These are phyloP conservation scores for Coelopa pilipes DNA, from an alignment of 2,888 invertebrate genomes.

Conservation along the genomic window DNA sequence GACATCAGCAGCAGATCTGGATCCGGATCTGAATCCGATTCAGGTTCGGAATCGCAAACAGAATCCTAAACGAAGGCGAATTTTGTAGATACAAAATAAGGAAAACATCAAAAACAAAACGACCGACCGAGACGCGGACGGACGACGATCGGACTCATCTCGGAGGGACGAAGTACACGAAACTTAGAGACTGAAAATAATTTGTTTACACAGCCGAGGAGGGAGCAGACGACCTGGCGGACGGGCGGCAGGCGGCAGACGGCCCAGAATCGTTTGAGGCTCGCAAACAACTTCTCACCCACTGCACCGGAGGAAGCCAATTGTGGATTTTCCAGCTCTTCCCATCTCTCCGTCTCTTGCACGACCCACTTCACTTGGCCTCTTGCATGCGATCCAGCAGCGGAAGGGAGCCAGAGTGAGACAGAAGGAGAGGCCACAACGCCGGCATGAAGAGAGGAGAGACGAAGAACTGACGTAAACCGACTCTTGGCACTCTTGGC, in stretches of 20 bases:
- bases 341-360: background rate
- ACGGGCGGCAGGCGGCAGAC: background rate
- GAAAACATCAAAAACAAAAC: background rate
- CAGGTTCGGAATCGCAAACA: background rate
- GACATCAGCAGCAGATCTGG: background rate
- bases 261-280: conserved; percentile 15
- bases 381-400: background rate
- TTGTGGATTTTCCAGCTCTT: background rate
- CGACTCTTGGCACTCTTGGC: too few relatives aligned
- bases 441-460: too few relatives aligned
- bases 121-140: too few relatives aligned
- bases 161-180: background rate
- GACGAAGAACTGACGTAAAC: too few relatives aligned
- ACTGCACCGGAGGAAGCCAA: conserved; percentile 3
- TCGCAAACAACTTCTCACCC: conserved; percentile 9
- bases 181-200: conserved; percentile 9
- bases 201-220: conserved; percentile 8
- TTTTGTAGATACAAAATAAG: conserved; percentile 16
- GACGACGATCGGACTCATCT: background rate
- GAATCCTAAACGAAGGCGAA: conserved; percentile 23
- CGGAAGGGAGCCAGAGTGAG: too few relatives aligned
- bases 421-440: too few relatives aligned
- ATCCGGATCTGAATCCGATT: too few relatives aligned
- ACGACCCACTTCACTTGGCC: background rate
- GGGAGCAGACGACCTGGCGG: background rate